Percentiles rank a stretch among this genome's conserved stretches.
These are phyloP conservation scores for Drosophila kepulauana DNA, from an alignment of 1,140 invertebrate species.

Conservation along the genomic window DNA sequence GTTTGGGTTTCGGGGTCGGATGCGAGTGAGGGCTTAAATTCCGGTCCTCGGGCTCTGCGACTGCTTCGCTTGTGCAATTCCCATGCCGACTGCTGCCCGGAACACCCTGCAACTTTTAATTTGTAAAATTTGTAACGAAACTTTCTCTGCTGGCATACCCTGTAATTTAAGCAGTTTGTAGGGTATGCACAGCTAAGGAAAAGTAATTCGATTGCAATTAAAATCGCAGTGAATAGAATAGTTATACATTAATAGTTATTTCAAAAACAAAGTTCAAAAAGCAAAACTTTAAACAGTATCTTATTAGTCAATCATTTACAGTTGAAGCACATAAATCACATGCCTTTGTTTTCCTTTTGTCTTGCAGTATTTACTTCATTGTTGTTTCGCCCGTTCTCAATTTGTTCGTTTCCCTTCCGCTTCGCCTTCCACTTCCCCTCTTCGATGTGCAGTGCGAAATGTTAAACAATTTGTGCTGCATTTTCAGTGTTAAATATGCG, in stretches of 20 bases:
- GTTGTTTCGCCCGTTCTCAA: slow-evolving; percentile 1
- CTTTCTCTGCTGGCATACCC: slow-evolving; percentile 37
- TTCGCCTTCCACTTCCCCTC: neutral
- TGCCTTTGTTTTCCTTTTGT: slow-evolving; percentile 23
- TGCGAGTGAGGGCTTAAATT: slow-evolving; percentile 10
- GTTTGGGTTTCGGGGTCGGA: neutral
- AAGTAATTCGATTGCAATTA: neutral
- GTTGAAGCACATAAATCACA: slow-evolving; percentile 24
- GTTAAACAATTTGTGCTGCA: slow-evolving; percentile 47
- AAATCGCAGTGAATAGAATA: neutral
- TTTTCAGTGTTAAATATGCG: slow-evolving; percentile 39
- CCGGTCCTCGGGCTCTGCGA: slow-evolving; percentile 25
- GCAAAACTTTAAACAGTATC: neutral
- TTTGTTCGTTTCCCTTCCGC: neutral
- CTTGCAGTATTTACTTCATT: slow-evolving; percentile 41
- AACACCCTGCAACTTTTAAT: slow-evolving; percentile 63
- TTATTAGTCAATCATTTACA: neutral
- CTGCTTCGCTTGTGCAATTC: slow-evolving; percentile 24
- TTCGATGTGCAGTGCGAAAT: slow-evolving; percentile 20
- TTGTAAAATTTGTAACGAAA: slow-evolving; percentile 72
- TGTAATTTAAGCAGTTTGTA: neutral
- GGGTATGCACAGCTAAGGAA: neutral
- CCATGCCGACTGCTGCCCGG: slow-evolving; percentile 13
- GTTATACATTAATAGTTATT: neutral
- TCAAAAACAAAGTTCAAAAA: too few relatives aligned